A percentile compares a stretch with the other conserved stretches of the same genome.
Evolutionary conservation across 2,113 vertebrate genomes (phyloP).

Genomic region (Trogon melanurus): DNA sequence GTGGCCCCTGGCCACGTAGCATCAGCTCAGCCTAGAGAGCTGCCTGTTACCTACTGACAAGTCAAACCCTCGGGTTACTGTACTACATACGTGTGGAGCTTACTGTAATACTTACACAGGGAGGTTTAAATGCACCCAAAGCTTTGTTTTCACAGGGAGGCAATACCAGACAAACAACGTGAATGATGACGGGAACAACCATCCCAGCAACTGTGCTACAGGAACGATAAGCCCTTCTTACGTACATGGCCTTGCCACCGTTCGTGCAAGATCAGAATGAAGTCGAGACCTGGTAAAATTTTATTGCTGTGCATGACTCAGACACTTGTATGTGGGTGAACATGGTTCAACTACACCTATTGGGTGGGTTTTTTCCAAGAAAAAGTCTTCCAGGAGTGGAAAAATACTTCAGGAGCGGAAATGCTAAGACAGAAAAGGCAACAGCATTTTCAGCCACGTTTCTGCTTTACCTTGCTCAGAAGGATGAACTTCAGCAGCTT

Average conservation of each 20-base stretch:
- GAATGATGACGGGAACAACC: not conserved
- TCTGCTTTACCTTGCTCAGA: not conserved
- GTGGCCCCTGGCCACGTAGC: not conserved
- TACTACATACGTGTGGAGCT: not conserved
- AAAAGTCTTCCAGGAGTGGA: not conserved
- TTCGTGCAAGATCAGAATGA: not conserved
- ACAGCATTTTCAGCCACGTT: not conserved
- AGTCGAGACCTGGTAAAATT: not conserved
- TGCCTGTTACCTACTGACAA: not conserved
- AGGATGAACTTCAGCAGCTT: not conserved
- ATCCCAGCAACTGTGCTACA: not conserved
- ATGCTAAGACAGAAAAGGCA: not conserved
- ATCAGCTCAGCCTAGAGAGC: not conserved
- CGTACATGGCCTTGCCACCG: rapidly evolving
- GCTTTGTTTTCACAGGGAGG: not conserved
- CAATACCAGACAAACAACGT: not conserved
- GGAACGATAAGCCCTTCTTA: not conserved
- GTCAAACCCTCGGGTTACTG: not conserved
- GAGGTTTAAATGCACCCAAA: not conserved
- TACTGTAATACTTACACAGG: not conserved
- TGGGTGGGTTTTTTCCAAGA: not conserved
- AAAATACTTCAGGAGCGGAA: not conserved
- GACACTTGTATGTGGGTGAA: not conserved
- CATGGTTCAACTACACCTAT: rapidly evolving
- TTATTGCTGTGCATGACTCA: not conserved